phyloP scores from a whole-genome alignment of 2,888 invertebrate genomes.

The Stomorhina lunata region DNA sequence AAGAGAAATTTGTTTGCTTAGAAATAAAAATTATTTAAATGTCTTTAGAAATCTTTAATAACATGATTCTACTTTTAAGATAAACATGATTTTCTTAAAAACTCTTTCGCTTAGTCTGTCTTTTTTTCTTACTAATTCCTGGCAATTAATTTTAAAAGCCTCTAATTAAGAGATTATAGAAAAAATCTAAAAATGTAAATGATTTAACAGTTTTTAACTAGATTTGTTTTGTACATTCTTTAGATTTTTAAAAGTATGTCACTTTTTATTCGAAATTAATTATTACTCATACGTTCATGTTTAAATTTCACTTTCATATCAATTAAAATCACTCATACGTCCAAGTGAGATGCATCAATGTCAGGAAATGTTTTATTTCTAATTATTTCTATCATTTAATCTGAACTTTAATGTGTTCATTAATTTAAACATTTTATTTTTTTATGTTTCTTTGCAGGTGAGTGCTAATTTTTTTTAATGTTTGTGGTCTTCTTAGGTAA shows the following conservation, averaged over 20 bases:
- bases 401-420: neutral
- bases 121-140: neutral
- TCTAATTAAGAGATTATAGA: neutral
- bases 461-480: neutral
- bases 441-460: constrained; percentile 7
- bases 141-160: neutral
- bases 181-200: neutral
- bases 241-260: neutral
- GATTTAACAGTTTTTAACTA: neutral
- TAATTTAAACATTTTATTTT: neutral
- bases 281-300: constrained; percentile 23
- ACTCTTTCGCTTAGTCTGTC: too few species aligned
- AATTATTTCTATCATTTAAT: neutral
- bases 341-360: neutral
- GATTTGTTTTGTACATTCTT: neutral
- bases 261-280: neutral
- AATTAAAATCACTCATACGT: constrained; percentile 24
- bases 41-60: neutral
- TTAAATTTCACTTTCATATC: neutral
- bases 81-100: too few species aligned
- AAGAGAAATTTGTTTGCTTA: neutral
- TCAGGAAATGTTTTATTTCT: neutral
- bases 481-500: neutral
- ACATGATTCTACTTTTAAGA: too few species aligned
- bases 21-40: neutral